Evolutionary conservation across 2,888 invertebrate genomes (phyloP).

Genomic region (Agrotis segetum): DNA sequence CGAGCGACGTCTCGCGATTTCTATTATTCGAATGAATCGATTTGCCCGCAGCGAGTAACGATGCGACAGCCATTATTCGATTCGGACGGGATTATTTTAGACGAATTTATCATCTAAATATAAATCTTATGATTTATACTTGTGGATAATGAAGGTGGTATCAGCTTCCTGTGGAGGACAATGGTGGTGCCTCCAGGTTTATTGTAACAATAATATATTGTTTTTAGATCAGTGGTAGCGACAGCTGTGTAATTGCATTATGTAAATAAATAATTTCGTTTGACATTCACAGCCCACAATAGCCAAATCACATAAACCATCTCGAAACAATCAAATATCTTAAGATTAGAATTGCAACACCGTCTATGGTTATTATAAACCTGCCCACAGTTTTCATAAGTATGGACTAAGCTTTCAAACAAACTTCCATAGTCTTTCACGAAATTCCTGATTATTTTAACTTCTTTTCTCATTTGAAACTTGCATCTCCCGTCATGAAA

Average conservation of each 20-base stretch:
- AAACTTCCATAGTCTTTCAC: too few relatives aligned
- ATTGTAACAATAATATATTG: conserved; percentile 50
- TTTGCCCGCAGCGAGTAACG: conserved; percentile 74
- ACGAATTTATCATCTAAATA: conserved; percentile 71
- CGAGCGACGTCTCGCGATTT: conserved; percentile 76
- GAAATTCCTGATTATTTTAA: not conserved
- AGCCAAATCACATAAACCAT: conserved; percentile 42
- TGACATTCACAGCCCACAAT: conserved; percentile 31
- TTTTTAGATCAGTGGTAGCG: conserved; percentile 49
- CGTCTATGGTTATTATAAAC: not conserved
- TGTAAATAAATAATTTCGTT: conserved; percentile 51
- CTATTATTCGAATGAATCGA: conserved; percentile 82
- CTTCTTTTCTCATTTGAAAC: not conserved
- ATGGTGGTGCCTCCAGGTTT: conserved; percentile 27
- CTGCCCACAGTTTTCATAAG: not conserved
- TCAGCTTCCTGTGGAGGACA: conserved; percentile 45
- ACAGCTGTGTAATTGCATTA: conserved; percentile 48
- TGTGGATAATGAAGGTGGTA: conserved; percentile 50
- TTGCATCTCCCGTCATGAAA: not conserved
- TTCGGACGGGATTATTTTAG: conserved; percentile 67
- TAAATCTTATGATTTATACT: conserved; percentile 63
- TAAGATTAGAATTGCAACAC: not conserved
- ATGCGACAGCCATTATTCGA: conserved; percentile 78
- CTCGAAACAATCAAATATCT: conserved; percentile 27
- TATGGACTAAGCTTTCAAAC: too few relatives aligned